Evolutionary conservation across 2,888 invertebrate genomes (phyloP), one percentile per base, ranked within the genome.

Genomic region (Tiliacea aurago): DNA sequence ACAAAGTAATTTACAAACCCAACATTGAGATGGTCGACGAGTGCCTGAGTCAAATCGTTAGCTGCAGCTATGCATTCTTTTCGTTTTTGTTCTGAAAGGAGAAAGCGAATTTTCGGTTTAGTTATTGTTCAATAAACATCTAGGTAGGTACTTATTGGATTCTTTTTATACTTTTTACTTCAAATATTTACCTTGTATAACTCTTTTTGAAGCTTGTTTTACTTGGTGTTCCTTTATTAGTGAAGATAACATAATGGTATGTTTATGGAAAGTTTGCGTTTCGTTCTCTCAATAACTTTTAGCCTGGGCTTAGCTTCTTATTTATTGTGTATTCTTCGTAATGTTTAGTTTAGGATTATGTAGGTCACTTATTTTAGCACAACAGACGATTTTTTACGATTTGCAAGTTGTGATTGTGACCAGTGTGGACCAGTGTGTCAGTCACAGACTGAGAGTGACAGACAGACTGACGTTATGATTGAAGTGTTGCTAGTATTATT

Each of bases 11-110:
- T 56, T 83, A 89, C 96, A 95, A 96, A 99, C 99, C 99, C 99
- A 86, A 99, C 99, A 97, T 99, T 99, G 37, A 99, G 96, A 93
- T 99, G 99, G 94, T 99, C 99, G 0, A 99, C 99, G 49, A 99
- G 96, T 49, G 99, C 98, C 92, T 99, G 98, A 0, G 99, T 99
- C 81, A 99, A 96, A 88, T 98, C 98, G 92, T 98, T 99, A 2
- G 99, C 99, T 70, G 99, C 98, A 84, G 97, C 97, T 76, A 99
- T 97, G 33, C 99, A 99, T 93, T 99, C 99, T 92, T 99, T 99
- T 71, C 99, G 97, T 94, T 98, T 98, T 89, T 98, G 97, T 96
- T 99, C 99, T 99, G 94, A 76, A 97, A 96, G 59, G 15, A 49
- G 20, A 58, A 58, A 37, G 5, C 0, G 23, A 28, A 53, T 37